Percentiles rank a stretch among this genome's conserved stretches.
Evolutionary conservation across 2,797 vertebrate genomes (phyloP).

Genomic region (Pangasius krempfi): DNA sequence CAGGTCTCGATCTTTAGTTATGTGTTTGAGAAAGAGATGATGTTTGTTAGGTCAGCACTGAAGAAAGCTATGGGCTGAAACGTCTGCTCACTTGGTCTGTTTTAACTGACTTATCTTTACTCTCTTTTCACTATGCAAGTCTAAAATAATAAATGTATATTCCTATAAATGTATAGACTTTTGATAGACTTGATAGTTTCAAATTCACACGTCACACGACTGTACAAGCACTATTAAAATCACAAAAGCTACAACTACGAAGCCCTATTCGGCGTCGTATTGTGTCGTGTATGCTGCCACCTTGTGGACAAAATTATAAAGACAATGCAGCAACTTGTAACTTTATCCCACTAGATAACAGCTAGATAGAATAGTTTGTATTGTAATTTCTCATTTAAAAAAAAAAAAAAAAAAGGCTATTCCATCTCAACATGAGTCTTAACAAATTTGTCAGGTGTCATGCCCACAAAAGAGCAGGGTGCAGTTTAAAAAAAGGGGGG

Average conservation of each 20-base stretch:
- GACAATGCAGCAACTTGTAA: not conserved
- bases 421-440: not conserved
- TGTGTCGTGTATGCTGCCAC: conserved; percentile 6
- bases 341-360: not conserved
- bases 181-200: not conserved
- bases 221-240: not conserved
- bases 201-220: not conserved
- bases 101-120: too few relatives aligned
- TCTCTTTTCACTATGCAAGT: too few relatives aligned
- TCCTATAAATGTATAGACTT: too few relatives aligned
- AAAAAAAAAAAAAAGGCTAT: not conserved
- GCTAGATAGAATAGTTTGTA: not conserved
- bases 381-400: not conserved
- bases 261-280: too few relatives aligned
- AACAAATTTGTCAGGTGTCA: not conserved
- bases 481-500: not conserved
- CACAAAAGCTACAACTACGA: not conserved
- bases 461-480: not conserved
- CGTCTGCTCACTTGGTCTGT: too few relatives aligned
- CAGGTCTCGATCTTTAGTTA: too few relatives aligned
- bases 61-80: too few relatives aligned
- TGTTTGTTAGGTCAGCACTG: too few relatives aligned
- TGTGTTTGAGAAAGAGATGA: too few relatives aligned
- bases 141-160: too few relatives aligned
- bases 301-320: not conserved